phyloP scores from a whole-genome alignment of 2,113 vertebrate species.

The Actenoides hombroni region DNA sequence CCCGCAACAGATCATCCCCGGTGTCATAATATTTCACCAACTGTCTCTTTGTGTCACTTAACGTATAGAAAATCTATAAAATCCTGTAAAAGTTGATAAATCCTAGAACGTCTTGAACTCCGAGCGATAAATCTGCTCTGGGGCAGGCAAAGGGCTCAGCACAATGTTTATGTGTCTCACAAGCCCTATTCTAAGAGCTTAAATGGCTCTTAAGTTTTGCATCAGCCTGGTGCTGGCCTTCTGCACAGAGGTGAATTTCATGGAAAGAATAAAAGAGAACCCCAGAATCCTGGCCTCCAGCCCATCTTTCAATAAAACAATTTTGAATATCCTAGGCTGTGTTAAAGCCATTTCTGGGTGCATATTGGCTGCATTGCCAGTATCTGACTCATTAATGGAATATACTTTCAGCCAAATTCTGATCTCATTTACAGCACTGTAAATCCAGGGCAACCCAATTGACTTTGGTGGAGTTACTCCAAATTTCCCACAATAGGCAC shows the following conservation, averaged over 20 bases:
- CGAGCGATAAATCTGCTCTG: not conserved
- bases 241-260: slow-evolving; percentile 50
- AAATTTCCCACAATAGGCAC: slow-evolving; percentile 54
- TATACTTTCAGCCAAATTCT: slow-evolving; percentile 61
- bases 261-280: slow-evolving; percentile 40
- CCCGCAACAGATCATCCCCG: not conserved
- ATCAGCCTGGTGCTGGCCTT: not conserved
- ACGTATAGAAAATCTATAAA: slow-evolving; percentile 24
- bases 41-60: slow-evolving; percentile 31
- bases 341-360: slow-evolving; percentile 60
- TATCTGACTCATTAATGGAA: slow-evolving; percentile 70
- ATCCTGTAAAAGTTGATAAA: slow-evolving; percentile 51
- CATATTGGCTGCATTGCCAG: slow-evolving; percentile 41
- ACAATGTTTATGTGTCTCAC: not conserved
- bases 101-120: slow-evolving; percentile 11
- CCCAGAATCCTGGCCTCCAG: slow-evolving; percentile 54
- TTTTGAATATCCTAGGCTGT: slow-evolving; percentile 39
- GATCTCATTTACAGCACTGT: slow-evolving; percentile 67
- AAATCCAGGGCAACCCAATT: slow-evolving; percentile 61
- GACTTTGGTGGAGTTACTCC: slow-evolving; percentile 59
- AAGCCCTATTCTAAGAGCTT: not conserved
- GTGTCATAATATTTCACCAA: not conserved
- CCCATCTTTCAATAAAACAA: slow-evolving; percentile 59
- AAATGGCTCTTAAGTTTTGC: slow-evolving; percentile 35
- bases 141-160: slow-evolving; percentile 34